Base-by-base conservation (phyloP, 2,113 vertebrate genomes). In the Calypte anna region DNA sequence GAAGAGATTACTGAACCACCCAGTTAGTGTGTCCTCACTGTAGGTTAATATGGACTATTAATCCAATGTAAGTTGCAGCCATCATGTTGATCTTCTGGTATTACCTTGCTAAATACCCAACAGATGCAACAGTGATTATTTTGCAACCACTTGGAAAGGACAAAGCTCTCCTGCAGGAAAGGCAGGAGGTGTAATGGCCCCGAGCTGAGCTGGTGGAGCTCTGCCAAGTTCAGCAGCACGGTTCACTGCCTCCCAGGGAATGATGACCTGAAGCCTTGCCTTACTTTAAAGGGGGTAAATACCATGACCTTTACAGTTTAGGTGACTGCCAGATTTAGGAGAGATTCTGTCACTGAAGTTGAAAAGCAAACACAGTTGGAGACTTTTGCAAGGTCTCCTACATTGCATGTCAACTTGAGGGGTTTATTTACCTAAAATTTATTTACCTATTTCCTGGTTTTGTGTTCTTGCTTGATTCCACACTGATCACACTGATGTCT, bases 161-260 rank as follows among this genome's bases (percentile, higher is more conserved):
- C 82, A 78, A 63, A 70, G 14, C 44, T 16, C 11, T 61, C 36
- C 55, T 7, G 25, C 75, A 63, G 58, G 84, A 38, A 80, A 44
- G 84, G 81, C 70, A 40, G 24, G 44, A 68, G 53, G 36, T 3
- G 2, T 3, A 14, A 51, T 4, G 50, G 18, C 12, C 9, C 53
- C 57, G 53, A 38, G 6, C 23, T 27, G 33, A 28, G 62, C 57
- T 27, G 43, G 50, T 10, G 7, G 17, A 57, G 28, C 38, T 7
- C 1, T 17, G 46, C 68, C 73, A 14, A 9, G 79, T 23, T 19
- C 31, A 58, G 9, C 2, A 48, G 63, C 86, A 36, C 0, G 0
- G 58, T 51, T 66, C 38, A 3, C 23, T 33, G 51, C 24, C 59
- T 24, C 14, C 20, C 11, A 5, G 22, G 33, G 43, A 24, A 21